Conservation (phyloP, 2,797 vertebrate genomes). For the Anabacerthia variegaticeps region DNA sequence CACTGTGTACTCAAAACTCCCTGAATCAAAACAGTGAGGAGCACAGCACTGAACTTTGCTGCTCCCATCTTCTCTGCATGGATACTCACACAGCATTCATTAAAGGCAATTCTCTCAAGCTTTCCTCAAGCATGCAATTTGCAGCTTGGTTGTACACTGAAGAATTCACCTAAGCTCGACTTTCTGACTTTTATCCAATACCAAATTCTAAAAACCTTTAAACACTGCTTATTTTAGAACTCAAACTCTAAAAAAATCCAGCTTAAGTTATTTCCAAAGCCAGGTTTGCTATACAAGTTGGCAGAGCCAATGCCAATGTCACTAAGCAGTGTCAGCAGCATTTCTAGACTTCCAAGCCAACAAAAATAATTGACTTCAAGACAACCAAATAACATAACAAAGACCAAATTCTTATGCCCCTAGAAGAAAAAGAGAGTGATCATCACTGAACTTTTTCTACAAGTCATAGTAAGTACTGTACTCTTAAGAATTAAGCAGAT, state of each 20-base stretch:
- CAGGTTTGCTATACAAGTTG: not conserved
- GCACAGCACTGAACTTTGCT: not conserved
- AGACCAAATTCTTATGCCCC: not conserved
- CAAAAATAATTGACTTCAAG: not conserved
- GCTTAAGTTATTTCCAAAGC: not conserved
- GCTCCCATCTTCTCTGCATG: constrained; percentile 2
- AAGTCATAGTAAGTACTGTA: not conserved
- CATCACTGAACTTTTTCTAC: not conserved
- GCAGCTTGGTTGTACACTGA: not conserved
- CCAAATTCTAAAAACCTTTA: not conserved
- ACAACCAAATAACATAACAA: not conserved
- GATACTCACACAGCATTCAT: not conserved
- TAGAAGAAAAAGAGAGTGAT: not conserved
- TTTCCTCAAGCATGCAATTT: not conserved
- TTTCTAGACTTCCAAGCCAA: not conserved
- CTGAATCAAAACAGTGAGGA: not conserved
- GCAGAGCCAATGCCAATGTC: not conserved
- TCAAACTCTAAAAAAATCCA: not conserved
- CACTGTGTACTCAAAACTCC: not conserved
- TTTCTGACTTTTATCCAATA: not conserved
- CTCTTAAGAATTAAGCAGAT: not conserved
- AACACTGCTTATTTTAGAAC: not conserved
- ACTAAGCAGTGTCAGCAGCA: not conserved
- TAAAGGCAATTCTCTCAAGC: not conserved
- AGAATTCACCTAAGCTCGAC: not conserved